Percentiles rank a stretch among this genome's conserved stretches.
These are phyloP conservation scores for Netelia fuscicornis DNA, from an alignment of 2,888 invertebrate genomes.

Conservation along the genomic window DNA sequence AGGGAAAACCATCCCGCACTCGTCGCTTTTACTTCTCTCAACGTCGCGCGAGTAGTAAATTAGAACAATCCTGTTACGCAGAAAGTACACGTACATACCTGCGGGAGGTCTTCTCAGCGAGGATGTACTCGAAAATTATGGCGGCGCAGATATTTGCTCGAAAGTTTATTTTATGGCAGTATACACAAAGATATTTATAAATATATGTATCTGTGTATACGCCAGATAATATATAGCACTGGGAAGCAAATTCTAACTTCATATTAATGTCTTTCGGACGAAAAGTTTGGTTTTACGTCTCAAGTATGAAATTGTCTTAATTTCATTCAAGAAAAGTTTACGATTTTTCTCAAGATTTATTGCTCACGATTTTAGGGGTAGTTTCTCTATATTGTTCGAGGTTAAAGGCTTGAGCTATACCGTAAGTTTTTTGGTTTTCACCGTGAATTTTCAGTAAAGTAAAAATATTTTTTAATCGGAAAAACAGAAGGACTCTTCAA, in stretches of 20 bases:
- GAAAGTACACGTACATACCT: constrained; percentile 34
- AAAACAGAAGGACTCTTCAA: too few relatives aligned
- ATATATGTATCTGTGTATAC: too few relatives aligned
- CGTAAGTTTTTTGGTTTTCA: too few relatives aligned
- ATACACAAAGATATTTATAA: constrained; percentile 2
- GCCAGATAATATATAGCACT: too few relatives aligned
- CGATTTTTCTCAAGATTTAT: too few relatives aligned
- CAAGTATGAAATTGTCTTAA: too few relatives aligned
- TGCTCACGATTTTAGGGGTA: constrained; percentile 10
- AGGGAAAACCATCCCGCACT: constrained; percentile 50
- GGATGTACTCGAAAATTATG: constrained; percentile 36
- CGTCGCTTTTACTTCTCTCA: constrained; percentile 46
- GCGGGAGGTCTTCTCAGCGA: constrained; percentile 2
- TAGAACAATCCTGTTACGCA: constrained; percentile 53
- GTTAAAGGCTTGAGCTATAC: not conserved
- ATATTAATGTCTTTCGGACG: too few relatives aligned
- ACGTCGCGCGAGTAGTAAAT: constrained; percentile 56
- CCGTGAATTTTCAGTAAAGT: too few relatives aligned
- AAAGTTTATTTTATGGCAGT: constrained; percentile 38
- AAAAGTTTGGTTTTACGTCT: too few relatives aligned
- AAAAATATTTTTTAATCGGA: too few relatives aligned
- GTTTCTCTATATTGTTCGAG: constrained; percentile 34
- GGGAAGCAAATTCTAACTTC: too few relatives aligned
- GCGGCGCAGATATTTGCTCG: constrained; percentile 43
- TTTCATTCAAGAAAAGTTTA: too few relatives aligned